Evolutionary conservation across 2,888 invertebrate genomes (phyloP).

Genomic region (Nemotelus nigrinus): DNA sequence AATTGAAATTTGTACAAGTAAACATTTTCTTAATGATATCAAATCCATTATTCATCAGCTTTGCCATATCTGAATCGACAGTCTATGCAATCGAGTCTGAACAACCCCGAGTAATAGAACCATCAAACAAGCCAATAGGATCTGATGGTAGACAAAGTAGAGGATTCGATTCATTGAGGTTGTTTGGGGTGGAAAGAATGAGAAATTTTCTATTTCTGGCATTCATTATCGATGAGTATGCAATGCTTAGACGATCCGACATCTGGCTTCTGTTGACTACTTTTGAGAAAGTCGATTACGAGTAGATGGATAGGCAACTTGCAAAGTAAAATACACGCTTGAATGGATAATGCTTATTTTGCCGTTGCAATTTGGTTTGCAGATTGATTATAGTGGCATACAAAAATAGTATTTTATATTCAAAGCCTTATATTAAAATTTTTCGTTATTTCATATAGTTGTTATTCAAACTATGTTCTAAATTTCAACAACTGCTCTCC

Average conservation of each 20-base stretch:
- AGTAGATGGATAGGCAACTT: too few relatives aligned
- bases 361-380: too few relatives aligned
- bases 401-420: too few relatives aligned
- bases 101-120: constrained; percentile 1
- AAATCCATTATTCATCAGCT: constrained; percentile 57
- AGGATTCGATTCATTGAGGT: constrained; percentile 7
- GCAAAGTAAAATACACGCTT: too few relatives aligned
- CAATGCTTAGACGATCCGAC: constrained; percentile 26
- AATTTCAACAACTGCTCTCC: too few relatives aligned
- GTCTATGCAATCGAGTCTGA: not conserved
- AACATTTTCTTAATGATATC: constrained; percentile 56
- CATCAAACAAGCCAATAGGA: constrained; percentile 1
- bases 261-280: constrained; percentile 26
- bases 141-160: not conserved
- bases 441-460: too few relatives aligned
- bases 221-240: constrained; percentile 25
- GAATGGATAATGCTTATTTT: too few relatives aligned
- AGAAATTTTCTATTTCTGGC: constrained; percentile 4
- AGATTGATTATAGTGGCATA: too few relatives aligned
- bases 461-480: too few relatives aligned
- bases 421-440: too few relatives aligned
- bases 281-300: constrained; percentile 11
- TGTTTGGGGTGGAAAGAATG: not conserved
- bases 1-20: constrained; percentile 51
- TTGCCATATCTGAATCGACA: constrained; percentile 39